A percentile compares a stretch with the other conserved stretches of the same genome.
Evolutionary conservation across 1,140 invertebrate species (phyloP).

Genomic region (Cydia pomonella): DNA sequence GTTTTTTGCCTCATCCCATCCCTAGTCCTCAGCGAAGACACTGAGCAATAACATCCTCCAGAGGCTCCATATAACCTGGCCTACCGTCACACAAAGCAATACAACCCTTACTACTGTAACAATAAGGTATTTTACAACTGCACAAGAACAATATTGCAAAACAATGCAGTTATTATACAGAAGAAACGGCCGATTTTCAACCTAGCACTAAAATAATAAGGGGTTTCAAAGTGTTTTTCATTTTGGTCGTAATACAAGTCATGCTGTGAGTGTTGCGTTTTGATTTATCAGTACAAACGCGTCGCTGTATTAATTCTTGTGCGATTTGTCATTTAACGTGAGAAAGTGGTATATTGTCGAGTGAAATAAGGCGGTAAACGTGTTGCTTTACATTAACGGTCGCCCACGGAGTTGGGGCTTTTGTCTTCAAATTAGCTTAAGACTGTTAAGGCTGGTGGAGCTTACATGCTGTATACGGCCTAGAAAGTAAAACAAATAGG

Average conservation of each 20-base stretch:
- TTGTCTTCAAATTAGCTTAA: slow-evolving; percentile 3
- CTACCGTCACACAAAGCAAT: slow-evolving; percentile 42
- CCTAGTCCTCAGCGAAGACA: slow-evolving; percentile 68
- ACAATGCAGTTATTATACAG: slow-evolving; percentile 6
- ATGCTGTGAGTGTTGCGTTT: slow-evolving; percentile 63
- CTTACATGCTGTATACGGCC: not conserved
- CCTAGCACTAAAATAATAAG: not conserved
- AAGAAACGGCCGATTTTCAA: not conserved
- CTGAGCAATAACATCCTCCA: slow-evolving; percentile 75
- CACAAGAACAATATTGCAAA: slow-evolving; percentile 43
- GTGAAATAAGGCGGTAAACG: slow-evolving; percentile 11
- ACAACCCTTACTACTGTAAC: slow-evolving; percentile 23
- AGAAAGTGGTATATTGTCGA: slow-evolving; percentile 74
- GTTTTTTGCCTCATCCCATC: slow-evolving; percentile 46
- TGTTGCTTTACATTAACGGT: slow-evolving; percentile 1
- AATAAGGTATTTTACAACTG: slow-evolving; percentile 39
- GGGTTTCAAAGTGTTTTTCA: not conserved
- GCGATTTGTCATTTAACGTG: slow-evolving; percentile 75
- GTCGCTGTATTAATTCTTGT: slow-evolving; percentile 72
- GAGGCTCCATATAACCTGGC: slow-evolving; percentile 65
- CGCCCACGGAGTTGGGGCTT: slow-evolving; percentile 7
- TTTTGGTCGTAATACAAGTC: slow-evolving; percentile 31
- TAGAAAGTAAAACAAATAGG: not conserved
- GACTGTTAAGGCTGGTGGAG: not conserved
- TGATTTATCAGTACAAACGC: slow-evolving; percentile 73